These are phyloP conservation scores for Ips typographus DNA, from an alignment of 1,140 invertebrate genomes.

Conservation along the genomic window DNA sequence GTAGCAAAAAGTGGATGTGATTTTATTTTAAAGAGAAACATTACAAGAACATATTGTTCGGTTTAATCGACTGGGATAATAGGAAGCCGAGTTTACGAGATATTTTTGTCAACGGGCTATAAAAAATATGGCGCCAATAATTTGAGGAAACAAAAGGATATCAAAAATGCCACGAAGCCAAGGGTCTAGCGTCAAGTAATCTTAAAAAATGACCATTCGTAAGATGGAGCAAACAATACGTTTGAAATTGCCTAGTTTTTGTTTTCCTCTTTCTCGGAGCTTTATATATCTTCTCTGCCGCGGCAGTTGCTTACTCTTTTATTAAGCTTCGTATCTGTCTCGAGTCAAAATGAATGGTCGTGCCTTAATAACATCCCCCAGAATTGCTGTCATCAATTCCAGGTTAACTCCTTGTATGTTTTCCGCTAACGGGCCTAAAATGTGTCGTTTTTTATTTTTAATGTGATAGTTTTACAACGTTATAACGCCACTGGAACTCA, in stretches of 20 bases:
- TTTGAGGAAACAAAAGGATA: conserved; percentile 35
- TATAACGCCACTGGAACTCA: conserved; percentile 23
- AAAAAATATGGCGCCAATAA: conserved; percentile 35
- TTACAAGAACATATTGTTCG: conserved; percentile 2
- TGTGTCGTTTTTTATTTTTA: conserved; percentile 39
- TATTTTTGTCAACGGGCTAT: conserved; percentile 23
- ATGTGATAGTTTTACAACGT: conserved; percentile 37
- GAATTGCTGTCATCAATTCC: conserved; percentile 38
- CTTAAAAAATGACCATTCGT: conserved; percentile 37
- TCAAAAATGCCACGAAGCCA: conserved; percentile 35
- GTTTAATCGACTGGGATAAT: conserved; percentile 17
- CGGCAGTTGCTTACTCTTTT: conserved; percentile 44
- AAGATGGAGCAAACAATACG: conserved; percentile 37
- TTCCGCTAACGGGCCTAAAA: conserved; percentile 37
- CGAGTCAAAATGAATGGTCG: conserved; percentile 46
- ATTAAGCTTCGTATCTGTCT: conserved; percentile 45
- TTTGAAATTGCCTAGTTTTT: conserved; percentile 38
- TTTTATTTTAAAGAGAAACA: conserved; percentile 14
- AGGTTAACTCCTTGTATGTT: conserved; percentile 38
- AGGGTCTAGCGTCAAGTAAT: conserved; percentile 35
- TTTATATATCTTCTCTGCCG: conserved; percentile 42
- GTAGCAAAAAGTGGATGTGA: neutral
- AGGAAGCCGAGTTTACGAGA: conserved; percentile 21
- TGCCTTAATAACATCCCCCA: conserved; percentile 50
- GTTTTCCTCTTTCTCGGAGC: conserved; percentile 40